These are phyloP conservation scores for Eilema caniola DNA, from an alignment of 2,888 invertebrate genomes.

Conservation along the genomic window DNA sequence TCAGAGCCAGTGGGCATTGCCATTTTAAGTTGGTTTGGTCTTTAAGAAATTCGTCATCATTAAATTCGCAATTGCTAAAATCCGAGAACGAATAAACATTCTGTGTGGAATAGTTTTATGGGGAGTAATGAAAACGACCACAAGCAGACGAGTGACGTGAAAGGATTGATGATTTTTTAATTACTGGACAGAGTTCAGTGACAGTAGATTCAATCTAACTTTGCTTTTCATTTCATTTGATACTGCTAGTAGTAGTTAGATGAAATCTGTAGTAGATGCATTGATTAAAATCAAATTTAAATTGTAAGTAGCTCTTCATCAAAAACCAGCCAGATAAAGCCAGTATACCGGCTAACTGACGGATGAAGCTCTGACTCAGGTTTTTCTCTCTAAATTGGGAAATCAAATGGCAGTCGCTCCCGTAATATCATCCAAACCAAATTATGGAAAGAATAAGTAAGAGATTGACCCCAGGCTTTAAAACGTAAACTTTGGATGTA, in stretches of 20 bases:
- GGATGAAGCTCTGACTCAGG: too few species aligned
- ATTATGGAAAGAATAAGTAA: too few species aligned
- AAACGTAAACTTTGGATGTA: too few species aligned
- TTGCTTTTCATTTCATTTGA: slow-evolving; percentile 25
- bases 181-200: slow-evolving; percentile 60
- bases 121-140: slow-evolving; percentile 61
- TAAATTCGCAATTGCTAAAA: slow-evolving; percentile 51
- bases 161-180: slow-evolving; percentile 70
- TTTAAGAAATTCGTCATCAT: slow-evolving; percentile 40
- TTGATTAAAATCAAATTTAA: too few species aligned
- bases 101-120: slow-evolving; percentile 66
- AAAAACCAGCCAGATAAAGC: too few species aligned
- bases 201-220: slow-evolving; percentile 35
- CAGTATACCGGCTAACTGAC: too few species aligned
- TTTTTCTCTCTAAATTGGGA: too few species aligned
- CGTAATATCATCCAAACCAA: too few species aligned
- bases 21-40: background rate
- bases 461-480: too few species aligned
- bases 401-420: too few species aligned
- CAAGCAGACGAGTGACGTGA: slow-evolving; percentile 64
- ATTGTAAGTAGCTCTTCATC: too few species aligned
- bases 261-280: too few species aligned
- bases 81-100: slow-evolving; percentile 51
- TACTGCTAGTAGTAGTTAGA: slow-evolving; percentile 22
- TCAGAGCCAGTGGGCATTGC: background rate